These are phyloP conservation scores for Channa striata DNA, from an alignment of 2,797 vertebrate species.

Conservation along the genomic window DNA sequence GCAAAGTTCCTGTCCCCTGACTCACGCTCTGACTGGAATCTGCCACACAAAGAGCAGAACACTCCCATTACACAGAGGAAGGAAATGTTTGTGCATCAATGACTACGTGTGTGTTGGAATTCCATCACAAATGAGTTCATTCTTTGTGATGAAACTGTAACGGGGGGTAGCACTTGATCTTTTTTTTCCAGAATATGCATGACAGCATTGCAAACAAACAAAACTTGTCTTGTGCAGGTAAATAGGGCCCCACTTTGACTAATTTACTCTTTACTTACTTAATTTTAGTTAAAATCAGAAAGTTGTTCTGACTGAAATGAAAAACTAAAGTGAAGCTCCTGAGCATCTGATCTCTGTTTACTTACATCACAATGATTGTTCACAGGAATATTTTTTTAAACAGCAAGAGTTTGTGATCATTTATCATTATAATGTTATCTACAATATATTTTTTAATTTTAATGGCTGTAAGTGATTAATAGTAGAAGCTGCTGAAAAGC, in stretches of 20 bases:
- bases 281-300: too few relatives aligned
- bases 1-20: conserved; percentile 98
- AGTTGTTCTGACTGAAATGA: not conserved
- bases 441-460: not conserved
- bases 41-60: conserved; percentile 69
- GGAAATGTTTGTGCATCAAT: conserved; percentile 19
- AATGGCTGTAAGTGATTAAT: too few relatives aligned
- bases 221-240: not conserved
- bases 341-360: too few relatives aligned
- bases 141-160: conserved; percentile 30
- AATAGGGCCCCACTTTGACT: too few relatives aligned
- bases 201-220: not conserved
- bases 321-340: not conserved
- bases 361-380: too few relatives aligned
- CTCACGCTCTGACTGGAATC: conserved; percentile 98
- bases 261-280: too few relatives aligned
- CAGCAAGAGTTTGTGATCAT: too few relatives aligned
- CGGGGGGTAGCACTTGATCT: conserved; percentile 19
- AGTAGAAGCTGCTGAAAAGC: not conserved
- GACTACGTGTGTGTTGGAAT: conserved; percentile 34
- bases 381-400: too few relatives aligned
- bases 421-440: too few relatives aligned
- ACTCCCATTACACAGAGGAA: conserved; percentile 38
- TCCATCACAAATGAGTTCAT: conserved; percentile 14
- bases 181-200: conserved; percentile 25